A percentile compares a stretch with the other conserved stretches of the same genome.
Conservation (phyloP, 2,888 invertebrate species). For the Agrilus biguttatus region DNA sequence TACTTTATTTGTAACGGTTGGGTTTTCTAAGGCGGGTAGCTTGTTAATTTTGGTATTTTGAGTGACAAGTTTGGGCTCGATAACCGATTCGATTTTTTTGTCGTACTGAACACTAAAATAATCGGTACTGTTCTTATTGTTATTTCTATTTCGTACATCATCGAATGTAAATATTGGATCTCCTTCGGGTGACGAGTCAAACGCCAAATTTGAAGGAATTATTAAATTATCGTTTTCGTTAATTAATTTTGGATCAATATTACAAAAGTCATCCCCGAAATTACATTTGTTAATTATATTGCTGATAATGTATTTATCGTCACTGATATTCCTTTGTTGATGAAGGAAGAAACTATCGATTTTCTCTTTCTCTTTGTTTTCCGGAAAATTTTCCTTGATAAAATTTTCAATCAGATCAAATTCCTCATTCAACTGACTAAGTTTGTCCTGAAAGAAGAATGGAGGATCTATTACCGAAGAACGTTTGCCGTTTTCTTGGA, state of each 20-base stretch:
- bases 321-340: conserved; percentile 2
- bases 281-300: conserved; percentile 13
- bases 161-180: not conserved
- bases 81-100: conserved; percentile 25
- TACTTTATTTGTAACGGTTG: conserved; percentile 1
- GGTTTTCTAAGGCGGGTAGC: not conserved
- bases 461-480: conserved; percentile 33
- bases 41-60: conserved; percentile 18
- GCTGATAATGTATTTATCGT: conserved; percentile 10
- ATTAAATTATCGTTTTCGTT: conserved; percentile 58
- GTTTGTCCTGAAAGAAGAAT: conserved; percentile 27
- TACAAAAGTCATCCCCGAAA: conserved; percentile 23
- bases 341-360: conserved; percentile 4
- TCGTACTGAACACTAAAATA: conserved; percentile 37
- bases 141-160: conserved; percentile 9
- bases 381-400: conserved; percentile 13
- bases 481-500: conserved; percentile 16
- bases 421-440: conserved; percentile 18
- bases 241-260: conserved; percentile 46
- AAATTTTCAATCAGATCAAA: conserved; percentile 28
- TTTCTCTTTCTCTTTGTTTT: conserved; percentile 8
- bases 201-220: conserved; percentile 28
- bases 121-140: conserved; percentile 21
- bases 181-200: conserved; percentile 7
- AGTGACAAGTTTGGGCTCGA: conserved; percentile 21